Base-by-base conservation (phyloP, 2,113 vertebrate species). In the Calyptomena viridis region DNA sequence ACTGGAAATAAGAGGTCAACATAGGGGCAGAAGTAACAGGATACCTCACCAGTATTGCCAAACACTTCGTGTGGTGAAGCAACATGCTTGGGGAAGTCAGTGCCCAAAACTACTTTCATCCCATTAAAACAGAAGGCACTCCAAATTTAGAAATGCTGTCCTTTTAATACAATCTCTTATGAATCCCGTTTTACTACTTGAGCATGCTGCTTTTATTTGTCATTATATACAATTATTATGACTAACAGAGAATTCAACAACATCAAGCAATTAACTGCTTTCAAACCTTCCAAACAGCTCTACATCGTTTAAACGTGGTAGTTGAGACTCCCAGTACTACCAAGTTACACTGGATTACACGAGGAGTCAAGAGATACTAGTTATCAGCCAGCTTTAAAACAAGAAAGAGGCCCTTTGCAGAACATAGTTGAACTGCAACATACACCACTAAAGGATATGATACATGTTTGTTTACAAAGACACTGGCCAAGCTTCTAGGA, bases 11-110 rank as follows among this genome's bases (percentile, higher is more conserved):
- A 94, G 90, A 93, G 93, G 90, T 94, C 33, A 64, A 24, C 55
- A 69, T 3, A 55, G 83, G 89, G 93, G 60, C 86, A 97, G 83
- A 80, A 89, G 96, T 92, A 97, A 95, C 55, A 95, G 68, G 90
- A 96, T 35, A 90, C 76, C 83, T 90, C 40, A 42, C 79, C 83
- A 76, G 67, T 28, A 84, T 71, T 93, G 95, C 95, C 90, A 93
- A 97, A 94, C 72, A 81, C 72, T 73, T 64, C 42, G 44, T 64
- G 46, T 50, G 85, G 85, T 94, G 92, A 95, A 93, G 72, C 75
- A 90, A 96, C 83, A 53, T 0, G 6, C 60, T 63, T 77, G 75
- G 47, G 85, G 72, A 96, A 94, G 85, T 88, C 90, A 59, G 50
- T 64, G 78, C 16, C 58, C 67, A 66, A 93, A 95, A 87, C 87